A percentile compares a stretch with the other conserved stretches of the same genome.
These are phyloP conservation scores for Sycon ciliatum DNA, from an alignment of 37 sponge, comb jelly and placozoan species.

Conservation along the genomic window DNA sequence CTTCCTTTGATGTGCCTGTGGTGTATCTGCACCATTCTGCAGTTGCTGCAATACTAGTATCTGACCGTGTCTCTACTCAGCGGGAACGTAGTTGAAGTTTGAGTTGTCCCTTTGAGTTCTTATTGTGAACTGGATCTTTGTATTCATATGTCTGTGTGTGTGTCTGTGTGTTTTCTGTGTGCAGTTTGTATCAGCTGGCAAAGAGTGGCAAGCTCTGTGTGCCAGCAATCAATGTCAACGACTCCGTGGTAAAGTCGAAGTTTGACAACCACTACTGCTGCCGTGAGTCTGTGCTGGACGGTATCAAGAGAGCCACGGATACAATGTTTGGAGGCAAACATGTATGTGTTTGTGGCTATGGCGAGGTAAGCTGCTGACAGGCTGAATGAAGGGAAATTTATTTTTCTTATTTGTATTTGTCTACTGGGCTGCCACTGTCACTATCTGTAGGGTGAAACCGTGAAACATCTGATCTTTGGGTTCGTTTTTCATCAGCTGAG, in stretches of 20 bases:
- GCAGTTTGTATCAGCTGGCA: conserved; percentile 78
- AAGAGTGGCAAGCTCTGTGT: conserved; percentile 56
- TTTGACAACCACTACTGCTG: conserved; percentile 82
- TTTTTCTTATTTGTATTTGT: too few relatives aligned
- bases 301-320: conserved; percentile 65
- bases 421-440: too few relatives aligned
- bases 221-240: conserved; percentile 83
- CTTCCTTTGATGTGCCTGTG: background rate
- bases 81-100: too few relatives aligned
- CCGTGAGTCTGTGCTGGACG: conserved; percentile 70
- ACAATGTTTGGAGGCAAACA: conserved; percentile 77
- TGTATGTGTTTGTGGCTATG: conserved; percentile 72
- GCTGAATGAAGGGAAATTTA: background rate
- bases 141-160: background rate
- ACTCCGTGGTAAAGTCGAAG: conserved; percentile 82
- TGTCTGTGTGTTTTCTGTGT: too few relatives aligned
- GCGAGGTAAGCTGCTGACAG: conserved; percentile 50
- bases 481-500: background rate
- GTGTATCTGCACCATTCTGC: background rate
- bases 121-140: background rate
- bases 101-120: too few relatives aligned
- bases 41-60: background rate
- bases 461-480: background rate
- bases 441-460: too few relatives aligned
- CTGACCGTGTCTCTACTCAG: too few relatives aligned